phyloP scores from a whole-genome alignment of 2,888 invertebrate genomes.

The Neria commutata region DNA sequence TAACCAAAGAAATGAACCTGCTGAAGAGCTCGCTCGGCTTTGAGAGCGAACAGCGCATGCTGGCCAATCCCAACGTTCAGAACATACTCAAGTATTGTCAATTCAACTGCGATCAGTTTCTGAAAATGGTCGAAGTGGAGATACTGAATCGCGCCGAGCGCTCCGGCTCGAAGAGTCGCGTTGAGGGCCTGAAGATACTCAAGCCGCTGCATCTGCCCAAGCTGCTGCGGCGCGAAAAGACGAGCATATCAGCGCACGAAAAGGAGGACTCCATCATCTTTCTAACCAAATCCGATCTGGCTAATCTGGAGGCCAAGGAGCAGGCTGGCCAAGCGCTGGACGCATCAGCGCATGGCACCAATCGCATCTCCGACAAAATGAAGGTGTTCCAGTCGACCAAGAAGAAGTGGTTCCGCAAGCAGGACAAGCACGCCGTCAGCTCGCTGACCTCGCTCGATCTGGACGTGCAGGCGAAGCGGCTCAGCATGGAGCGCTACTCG shows the following conservation, averaged over 20 bases:
- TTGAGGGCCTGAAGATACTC: slow-evolving; percentile 66
- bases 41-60: slow-evolving; percentile 60
- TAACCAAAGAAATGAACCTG: slow-evolving; percentile 59
- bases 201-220: slow-evolving; percentile 62
- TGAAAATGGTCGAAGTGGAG: slow-evolving; percentile 60
- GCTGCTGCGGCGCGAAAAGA: slow-evolving; percentile 59
- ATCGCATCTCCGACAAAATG: slow-evolving; percentile 60
- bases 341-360: slow-evolving; percentile 40
- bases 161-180: slow-evolving; percentile 63
- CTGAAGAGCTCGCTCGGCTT: slow-evolving; percentile 58
- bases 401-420: slow-evolving; percentile 71
- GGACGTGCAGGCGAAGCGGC: slow-evolving; percentile 70
- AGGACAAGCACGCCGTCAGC: slow-evolving; percentile 45
- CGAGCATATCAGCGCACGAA: slow-evolving; percentile 63
- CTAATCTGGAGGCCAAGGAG: slow-evolving; percentile 66
- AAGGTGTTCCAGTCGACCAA: slow-evolving; percentile 65
- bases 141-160: slow-evolving; percentile 58
- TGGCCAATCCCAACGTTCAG: slow-evolving; percentile 61
- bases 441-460: slow-evolving; percentile 61
- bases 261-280: slow-evolving; percentile 73
- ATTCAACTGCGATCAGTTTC: slow-evolving; percentile 61
- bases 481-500: slow-evolving; percentile 74
- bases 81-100: slow-evolving; percentile 61
- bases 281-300: slow-evolving; percentile 70
- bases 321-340: slow-evolving; percentile 29